Conservation (phyloP, 2,113 vertebrate species). For the Climacteris rufus region DNA sequence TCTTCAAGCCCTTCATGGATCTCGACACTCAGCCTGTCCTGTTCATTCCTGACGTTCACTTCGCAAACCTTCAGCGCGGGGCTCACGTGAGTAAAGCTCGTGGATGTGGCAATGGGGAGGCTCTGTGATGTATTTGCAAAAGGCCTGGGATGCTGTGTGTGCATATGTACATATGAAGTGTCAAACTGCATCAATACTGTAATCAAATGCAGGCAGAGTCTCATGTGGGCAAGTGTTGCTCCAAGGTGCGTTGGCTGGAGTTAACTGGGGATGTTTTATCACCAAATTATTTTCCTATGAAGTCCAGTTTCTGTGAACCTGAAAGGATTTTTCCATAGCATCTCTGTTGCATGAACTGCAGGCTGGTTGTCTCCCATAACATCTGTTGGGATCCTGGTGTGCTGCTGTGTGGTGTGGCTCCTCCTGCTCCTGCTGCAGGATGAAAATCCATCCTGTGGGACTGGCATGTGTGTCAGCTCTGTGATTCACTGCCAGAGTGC, state of each 20-base stretch:
- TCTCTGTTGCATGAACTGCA: background rate
- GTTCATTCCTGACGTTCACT: slow-evolving; percentile 96
- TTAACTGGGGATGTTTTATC: background rate
- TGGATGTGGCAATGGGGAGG: background rate
- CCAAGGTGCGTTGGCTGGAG: background rate
- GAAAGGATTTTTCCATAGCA: background rate
- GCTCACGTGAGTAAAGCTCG: slow-evolving; percentile 79
- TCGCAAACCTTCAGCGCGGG: slow-evolving; percentile 87
- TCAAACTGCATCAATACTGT: background rate
- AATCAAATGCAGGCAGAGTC: background rate
- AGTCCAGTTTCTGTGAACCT: background rate
- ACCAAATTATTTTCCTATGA: background rate
- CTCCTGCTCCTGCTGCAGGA: background rate
- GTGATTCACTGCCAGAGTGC: background rate
- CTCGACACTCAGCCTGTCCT: slow-evolving; percentile 94
- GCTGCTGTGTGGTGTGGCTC: background rate
- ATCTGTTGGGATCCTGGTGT: background rate
- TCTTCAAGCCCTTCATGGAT: slow-evolving; percentile 91
- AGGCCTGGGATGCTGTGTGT: background rate
- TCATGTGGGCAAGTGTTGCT: background rate
- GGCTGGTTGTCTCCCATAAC: background rate
- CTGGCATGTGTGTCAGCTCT: background rate
- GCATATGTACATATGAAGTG: rapidly evolving
- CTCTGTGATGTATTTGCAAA: background rate
- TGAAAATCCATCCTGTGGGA: background rate